phyloP scores from a whole-genome alignment of 2,113 vertebrate genomes.

The Nicator chloris region DNA sequence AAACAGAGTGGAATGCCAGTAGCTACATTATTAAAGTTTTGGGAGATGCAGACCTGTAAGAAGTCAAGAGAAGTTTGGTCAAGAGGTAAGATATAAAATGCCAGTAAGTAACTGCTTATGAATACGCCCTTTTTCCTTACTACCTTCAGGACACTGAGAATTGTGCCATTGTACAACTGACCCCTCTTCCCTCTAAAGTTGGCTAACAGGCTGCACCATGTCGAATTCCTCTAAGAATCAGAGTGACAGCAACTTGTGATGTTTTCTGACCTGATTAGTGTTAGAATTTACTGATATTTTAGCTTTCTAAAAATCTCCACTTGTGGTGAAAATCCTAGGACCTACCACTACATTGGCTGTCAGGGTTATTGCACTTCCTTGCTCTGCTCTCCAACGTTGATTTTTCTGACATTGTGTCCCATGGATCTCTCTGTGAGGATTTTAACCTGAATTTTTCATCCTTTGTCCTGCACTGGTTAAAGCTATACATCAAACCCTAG shows the following conservation, averaged over 20 bases:
- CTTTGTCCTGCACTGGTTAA: neutral
- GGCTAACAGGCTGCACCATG: neutral
- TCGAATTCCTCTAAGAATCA: neutral
- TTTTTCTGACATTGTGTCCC: neutral
- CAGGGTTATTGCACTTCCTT: neutral
- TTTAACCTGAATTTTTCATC: neutral
- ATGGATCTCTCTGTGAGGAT: neutral
- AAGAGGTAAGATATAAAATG: neutral
- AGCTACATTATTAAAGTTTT: neutral
- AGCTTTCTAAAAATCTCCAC: neutral
- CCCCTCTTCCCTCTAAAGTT: neutral
- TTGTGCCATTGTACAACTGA: neutral
- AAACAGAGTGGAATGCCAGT: neutral
- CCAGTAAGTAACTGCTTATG: neutral
- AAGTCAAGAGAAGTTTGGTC: neutral
- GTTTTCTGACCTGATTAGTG: neutral
- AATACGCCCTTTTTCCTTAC: neutral
- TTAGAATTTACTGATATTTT: neutral
- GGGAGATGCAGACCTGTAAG: neutral
- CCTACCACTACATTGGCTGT: neutral
- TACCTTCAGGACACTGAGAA: neutral
- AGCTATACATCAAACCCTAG: neutral
- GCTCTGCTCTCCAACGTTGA: accelerated
- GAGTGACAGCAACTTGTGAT: neutral
- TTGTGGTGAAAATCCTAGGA: neutral